Evolutionary conservation across 92 coral and sea anemone species (phyloP).

Genomic region (Plumapathes pennacea): DNA sequence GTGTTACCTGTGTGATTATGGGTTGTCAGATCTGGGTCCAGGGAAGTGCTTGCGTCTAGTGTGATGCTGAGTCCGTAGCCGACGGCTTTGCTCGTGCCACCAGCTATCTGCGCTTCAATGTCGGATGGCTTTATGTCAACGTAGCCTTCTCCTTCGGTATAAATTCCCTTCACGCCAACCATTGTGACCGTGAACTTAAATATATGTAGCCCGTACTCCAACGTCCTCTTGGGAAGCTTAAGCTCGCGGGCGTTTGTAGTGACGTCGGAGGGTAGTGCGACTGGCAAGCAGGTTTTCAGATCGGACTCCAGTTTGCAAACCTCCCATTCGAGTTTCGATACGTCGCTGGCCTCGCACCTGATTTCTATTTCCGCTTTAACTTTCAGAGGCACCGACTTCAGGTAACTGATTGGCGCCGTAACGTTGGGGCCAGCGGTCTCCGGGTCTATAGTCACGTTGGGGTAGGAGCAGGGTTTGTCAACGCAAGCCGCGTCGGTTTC

Average conservation of each 20-base stretch:
- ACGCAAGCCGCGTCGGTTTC: slow-evolving; percentile 32
- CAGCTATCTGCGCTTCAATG: slow-evolving; percentile 45
- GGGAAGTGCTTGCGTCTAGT: slow-evolving; percentile 30
- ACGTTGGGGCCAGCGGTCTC: slow-evolving; percentile 41
- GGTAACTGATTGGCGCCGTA: slow-evolving; percentile 34
- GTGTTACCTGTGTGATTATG: slow-evolving; percentile 9
- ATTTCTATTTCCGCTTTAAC: slow-evolving; percentile 45
- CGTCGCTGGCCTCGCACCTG: slow-evolving; percentile 80
- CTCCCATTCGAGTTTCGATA: slow-evolving; percentile 50
- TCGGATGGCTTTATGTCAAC: slow-evolving; percentile 49
- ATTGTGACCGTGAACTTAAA: slow-evolving; percentile 43
- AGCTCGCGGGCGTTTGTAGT: slow-evolving; percentile 15
- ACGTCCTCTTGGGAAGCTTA: slow-evolving; percentile 38
- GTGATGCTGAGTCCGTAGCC: slow-evolving; percentile 58
- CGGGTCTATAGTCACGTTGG: slow-evolving; percentile 61
- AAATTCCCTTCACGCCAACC: slow-evolving; percentile 67
- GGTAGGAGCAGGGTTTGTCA: slow-evolving; percentile 67
- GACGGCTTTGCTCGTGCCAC: slow-evolving; percentile 66
- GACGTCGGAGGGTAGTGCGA: slow-evolving; percentile 3
- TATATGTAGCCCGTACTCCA: slow-evolving; percentile 53
- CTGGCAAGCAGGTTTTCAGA: slow-evolving; percentile 11
- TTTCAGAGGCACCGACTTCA: slow-evolving; percentile 16
- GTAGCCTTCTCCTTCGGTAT: slow-evolving; percentile 36
- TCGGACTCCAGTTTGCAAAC: slow-evolving; percentile 18
- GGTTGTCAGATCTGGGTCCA: slow-evolving; percentile 68